Evolutionary conservation across 2,113 vertebrate genomes (phyloP).

Genomic region (Uria aalge): DNA sequence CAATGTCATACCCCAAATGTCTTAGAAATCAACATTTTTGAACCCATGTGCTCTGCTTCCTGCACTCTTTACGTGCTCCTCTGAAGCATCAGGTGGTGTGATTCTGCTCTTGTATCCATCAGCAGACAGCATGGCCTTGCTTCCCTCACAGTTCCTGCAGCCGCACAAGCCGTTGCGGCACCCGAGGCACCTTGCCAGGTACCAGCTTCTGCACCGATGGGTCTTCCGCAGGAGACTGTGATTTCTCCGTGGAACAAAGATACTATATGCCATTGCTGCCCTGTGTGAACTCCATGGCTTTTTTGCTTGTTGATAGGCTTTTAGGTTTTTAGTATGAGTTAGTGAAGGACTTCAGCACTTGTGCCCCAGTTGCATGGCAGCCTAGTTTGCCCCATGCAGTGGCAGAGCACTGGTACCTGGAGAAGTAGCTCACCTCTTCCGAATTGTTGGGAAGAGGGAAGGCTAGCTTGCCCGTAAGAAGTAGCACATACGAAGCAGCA

Average conservation of each 20-base stretch:
- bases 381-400: neutral
- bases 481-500: neutral
- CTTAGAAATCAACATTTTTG: neutral
- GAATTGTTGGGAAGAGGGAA: neutral
- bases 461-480: neutral
- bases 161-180: accelerated
- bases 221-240: neutral
- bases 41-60: neutral
- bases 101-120: neutral
- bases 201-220: neutral
- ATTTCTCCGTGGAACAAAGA: neutral
- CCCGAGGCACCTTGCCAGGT: neutral
- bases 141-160: neutral
- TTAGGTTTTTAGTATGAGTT: neutral
- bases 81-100: neutral
- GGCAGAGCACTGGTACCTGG: neutral
- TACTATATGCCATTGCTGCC: neutral
- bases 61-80: neutral
- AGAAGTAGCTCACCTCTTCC: neutral
- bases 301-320: neutral
- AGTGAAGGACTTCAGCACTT: neutral
- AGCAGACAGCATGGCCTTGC: neutral
- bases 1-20: neutral
- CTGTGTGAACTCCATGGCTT: neutral
- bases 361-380: accelerated